Evolutionary conservation across 2,113 vertebrate genomes (phyloP).

Genomic region (Callithrix jacchus): DNA sequence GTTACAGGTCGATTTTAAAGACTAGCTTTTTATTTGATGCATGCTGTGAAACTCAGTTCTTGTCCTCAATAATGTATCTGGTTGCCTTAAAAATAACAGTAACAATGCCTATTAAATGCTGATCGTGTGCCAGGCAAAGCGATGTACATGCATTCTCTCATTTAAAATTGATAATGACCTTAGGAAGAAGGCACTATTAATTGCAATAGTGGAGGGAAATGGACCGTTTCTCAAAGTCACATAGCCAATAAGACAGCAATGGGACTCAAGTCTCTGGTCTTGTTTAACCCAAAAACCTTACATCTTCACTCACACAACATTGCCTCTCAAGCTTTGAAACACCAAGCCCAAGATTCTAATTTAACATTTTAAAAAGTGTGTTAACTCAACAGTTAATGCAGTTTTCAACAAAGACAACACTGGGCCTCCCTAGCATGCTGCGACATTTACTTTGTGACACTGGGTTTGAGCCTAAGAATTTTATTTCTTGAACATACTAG

Average conservation of each 20-base stretch:
- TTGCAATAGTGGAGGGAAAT: not conserved
- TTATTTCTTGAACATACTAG: not conserved
- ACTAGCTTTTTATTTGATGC: not conserved
- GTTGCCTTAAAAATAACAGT: not conserved
- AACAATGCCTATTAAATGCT: not conserved
- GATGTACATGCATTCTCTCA: accelerated
- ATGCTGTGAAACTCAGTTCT: not conserved
- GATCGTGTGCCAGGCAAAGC: not conserved
- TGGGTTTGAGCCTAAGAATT: not conserved
- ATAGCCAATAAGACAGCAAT: accelerated
- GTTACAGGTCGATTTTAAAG: not conserved
- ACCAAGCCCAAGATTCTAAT: not conserved
- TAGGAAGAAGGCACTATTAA: not conserved
- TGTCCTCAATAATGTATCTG: not conserved
- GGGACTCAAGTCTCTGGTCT: too few species aligned
- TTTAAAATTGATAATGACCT: not conserved
- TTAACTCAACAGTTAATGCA: not conserved
- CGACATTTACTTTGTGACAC: accelerated
- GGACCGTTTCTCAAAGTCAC: not conserved
- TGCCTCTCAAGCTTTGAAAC: not conserved
- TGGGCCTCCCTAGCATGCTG: not conserved
- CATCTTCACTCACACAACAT: not conserved
- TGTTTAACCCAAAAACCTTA: not conserved
- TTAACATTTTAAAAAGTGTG: not conserved
- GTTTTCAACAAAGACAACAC: not conserved